Conservation (phyloP, 2,797 vertebrate species). For the Tadarida brasiliensis region DNA sequence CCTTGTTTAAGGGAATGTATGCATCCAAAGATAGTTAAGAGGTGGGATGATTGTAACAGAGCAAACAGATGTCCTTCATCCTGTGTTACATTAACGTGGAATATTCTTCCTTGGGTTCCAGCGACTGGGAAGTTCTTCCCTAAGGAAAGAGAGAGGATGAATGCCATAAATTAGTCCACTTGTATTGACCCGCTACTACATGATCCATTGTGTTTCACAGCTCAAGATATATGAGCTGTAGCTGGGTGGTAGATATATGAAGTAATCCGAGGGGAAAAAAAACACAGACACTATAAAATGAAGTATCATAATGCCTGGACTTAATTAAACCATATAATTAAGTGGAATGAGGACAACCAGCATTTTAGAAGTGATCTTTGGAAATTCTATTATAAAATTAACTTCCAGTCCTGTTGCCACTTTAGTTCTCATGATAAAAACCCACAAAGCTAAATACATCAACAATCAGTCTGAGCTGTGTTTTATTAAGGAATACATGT, state of each 20-base stretch:
- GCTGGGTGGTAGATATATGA: not conserved
- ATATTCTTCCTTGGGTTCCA: not conserved
- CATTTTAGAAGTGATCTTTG: not conserved
- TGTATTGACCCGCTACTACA: not conserved
- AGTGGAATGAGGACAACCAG: not conserved
- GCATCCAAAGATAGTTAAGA: not conserved
- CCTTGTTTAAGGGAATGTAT: not conserved
- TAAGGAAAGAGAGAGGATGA: not conserved
- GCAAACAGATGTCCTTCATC: not conserved
- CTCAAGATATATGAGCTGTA: not conserved
- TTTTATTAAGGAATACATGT: not conserved
- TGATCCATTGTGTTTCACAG: not conserved
- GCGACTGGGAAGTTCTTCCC: not conserved
- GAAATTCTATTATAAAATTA: slow-evolving; percentile 43
- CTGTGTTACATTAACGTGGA: too few relatives aligned
- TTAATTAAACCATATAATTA: not conserved
- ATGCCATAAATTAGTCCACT: not conserved
- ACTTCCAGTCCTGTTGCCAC: not conserved
- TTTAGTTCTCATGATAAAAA: not conserved
- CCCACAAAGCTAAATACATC: not conserved
- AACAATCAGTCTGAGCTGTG: not conserved
- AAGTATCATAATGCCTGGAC: not conserved
- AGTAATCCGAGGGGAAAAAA: not conserved
- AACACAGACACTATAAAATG: not conserved
- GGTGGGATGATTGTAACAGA: not conserved